A percentile compares a stretch with the other conserved stretches of the same genome.
Evolutionary conservation across 2,113 vertebrate species (phyloP).

Genomic region (Herpailurus yagouaroundi): DNA sequence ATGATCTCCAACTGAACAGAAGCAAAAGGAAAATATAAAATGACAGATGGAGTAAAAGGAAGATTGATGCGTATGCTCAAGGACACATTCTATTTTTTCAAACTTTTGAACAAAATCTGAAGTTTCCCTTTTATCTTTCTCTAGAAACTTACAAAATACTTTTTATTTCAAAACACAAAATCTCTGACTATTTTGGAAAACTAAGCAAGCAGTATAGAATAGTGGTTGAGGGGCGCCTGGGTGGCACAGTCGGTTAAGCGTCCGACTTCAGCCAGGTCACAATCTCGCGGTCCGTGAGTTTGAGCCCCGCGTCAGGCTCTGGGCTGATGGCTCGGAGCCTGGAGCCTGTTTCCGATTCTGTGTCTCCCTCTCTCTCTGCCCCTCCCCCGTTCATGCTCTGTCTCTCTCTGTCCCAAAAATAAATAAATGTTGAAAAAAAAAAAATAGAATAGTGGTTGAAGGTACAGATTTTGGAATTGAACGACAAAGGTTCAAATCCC

Average conservation of each 20-base stretch:
- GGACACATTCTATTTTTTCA: not conserved
- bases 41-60: not conserved
- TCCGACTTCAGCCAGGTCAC: too few relatives aligned
- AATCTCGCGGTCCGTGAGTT: too few relatives aligned
- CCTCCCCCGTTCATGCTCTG: too few relatives aligned
- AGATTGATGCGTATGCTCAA: not conserved
- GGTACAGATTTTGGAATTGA: not conserved
- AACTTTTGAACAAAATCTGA: not conserved
- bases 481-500: not conserved
- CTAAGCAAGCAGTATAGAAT: not conserved
- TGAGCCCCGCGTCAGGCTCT: too few relatives aligned
- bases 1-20: conserved; percentile 2
- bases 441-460: not conserved
- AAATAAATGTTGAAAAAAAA: too few relatives aligned
- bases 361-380: too few relatives aligned
- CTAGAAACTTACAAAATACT: conserved; percentile 35
- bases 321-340: too few relatives aligned
- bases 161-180: conserved; percentile 6
- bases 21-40: conserved; percentile 42
- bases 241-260: too few relatives aligned
- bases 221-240: not conserved
- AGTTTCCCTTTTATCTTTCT: conserved; percentile 4
- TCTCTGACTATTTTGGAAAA: not conserved
- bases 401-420: too few relatives aligned
- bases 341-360: too few relatives aligned